Conservation (phyloP, 2,113 vertebrate genomes). For the Chaetorhynchus papuensis region DNA sequence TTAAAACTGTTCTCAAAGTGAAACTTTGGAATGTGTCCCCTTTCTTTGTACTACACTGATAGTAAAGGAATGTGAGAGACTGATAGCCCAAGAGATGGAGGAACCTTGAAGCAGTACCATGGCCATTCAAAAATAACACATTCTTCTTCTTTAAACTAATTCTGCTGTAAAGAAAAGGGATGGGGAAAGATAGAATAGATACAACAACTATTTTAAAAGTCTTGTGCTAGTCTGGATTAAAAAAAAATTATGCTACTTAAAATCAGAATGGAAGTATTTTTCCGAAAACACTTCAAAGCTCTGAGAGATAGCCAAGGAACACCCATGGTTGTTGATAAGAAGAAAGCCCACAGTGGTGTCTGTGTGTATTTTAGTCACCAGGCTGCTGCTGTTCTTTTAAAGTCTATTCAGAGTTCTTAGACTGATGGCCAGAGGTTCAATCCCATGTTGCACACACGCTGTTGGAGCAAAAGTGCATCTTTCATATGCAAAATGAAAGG, state of each 20-base stretch:
- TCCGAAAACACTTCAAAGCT: neutral
- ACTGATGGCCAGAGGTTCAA: neutral
- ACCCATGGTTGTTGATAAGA: neutral
- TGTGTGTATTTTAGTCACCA: neutral
- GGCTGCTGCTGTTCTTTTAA: neutral
- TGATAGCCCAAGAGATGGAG: neutral
- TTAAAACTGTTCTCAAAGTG: neutral
- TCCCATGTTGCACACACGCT: fast-evolving
- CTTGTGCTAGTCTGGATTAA: neutral
- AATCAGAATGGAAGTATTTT: neutral
- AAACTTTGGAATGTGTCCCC: neutral
- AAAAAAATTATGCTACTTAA: neutral
- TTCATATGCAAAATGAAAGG: neutral
- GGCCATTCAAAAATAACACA: neutral
- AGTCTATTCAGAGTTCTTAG: neutral
- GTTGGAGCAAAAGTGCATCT: neutral
- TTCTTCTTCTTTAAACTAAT: neutral
- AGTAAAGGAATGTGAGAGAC: neutral
- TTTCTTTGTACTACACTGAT: neutral
- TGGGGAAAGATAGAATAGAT: neutral
- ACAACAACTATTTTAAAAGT: neutral
- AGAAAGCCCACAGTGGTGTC: neutral
- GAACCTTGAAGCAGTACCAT: neutral
- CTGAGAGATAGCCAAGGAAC: neutral
- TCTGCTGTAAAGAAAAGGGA: neutral